A percentile compares a stretch with the other conserved stretches of the same genome.
phyloP scores from a whole-genome alignment of 2,113 vertebrate species.

The Willisornis vidua region DNA sequence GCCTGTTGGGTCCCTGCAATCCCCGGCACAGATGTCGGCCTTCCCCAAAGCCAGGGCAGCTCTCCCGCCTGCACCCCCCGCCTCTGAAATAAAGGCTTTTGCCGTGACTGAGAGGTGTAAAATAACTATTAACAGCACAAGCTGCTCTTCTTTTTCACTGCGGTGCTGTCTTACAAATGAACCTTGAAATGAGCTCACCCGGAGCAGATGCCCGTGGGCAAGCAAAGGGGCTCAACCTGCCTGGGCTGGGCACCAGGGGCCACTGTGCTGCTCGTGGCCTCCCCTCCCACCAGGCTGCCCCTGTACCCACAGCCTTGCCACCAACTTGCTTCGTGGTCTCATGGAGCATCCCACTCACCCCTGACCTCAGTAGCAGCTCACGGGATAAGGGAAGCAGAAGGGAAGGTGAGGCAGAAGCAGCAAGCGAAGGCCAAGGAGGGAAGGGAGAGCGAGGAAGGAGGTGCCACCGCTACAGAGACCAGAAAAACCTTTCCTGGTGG shows the following conservation, averaged over 20 bases:
- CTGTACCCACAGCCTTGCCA: accelerated
- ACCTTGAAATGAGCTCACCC: conserved; percentile 26
- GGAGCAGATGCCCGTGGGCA: background rate
- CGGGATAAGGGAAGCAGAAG: background rate
- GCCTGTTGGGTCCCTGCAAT: conserved; percentile 1
- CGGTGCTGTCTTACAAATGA: conserved; percentile 13
- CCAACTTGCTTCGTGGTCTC: accelerated
- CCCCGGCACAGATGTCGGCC: conserved; percentile 60
- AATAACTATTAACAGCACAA: conserved; percentile 43
- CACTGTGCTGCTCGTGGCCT: accelerated
- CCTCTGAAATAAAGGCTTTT: conserved; percentile 25
- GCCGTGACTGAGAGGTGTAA: conserved; percentile 55
- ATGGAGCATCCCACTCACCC: background rate
- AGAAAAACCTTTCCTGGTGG: background rate
- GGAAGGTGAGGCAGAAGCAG: background rate
- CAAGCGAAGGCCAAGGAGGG: background rate
- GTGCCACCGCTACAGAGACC: background rate
- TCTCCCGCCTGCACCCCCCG: background rate
- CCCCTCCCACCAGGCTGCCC: no score
- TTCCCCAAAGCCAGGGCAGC: background rate
- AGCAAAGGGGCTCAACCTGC: background rate
- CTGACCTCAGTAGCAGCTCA: background rate
- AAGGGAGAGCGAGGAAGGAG: background rate
- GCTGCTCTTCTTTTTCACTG: conserved; percentile 9
- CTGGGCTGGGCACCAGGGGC: background rate